Evolutionary conservation across 2,797 vertebrate genomes (phyloP).

Genomic region (Dromococcyx pavoninus): DNA sequence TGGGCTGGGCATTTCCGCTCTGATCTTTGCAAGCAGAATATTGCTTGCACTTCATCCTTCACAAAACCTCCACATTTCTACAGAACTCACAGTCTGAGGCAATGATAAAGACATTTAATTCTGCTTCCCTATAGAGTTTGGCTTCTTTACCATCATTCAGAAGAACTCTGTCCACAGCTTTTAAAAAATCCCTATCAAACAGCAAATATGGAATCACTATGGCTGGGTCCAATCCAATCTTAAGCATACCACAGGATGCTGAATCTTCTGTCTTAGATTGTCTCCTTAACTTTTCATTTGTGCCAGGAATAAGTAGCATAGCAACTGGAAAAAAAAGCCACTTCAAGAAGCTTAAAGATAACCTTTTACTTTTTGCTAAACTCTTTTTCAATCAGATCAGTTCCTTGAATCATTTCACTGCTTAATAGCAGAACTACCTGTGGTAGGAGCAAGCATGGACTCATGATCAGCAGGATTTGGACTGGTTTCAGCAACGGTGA

Average conservation of each 20-base stretch:
- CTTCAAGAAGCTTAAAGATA: background rate
- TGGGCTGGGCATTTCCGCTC: background rate
- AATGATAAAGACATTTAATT: background rate
- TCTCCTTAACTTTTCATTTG: background rate
- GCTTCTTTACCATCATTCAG: background rate
- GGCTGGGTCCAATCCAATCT: background rate
- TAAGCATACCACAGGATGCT: background rate
- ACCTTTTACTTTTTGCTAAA: background rate
- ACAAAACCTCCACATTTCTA: background rate
- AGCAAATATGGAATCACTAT: background rate
- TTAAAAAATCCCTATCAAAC: background rate
- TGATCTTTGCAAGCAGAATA: background rate
- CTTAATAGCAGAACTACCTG: background rate
- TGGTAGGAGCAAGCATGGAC: accelerated
- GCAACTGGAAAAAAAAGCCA: background rate
- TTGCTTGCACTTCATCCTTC: background rate
- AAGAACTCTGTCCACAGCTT: background rate
- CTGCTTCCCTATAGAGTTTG: background rate
- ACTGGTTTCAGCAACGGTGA: background rate
- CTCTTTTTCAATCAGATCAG: background rate
- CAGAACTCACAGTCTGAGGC: background rate
- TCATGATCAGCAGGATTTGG: background rate
- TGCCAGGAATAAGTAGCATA: background rate
- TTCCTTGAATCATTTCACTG: background rate
- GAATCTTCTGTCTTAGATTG: background rate